phyloP scores from a whole-genome alignment of 2,888 invertebrate genomes.

The Nemotelus nigrinus region DNA sequence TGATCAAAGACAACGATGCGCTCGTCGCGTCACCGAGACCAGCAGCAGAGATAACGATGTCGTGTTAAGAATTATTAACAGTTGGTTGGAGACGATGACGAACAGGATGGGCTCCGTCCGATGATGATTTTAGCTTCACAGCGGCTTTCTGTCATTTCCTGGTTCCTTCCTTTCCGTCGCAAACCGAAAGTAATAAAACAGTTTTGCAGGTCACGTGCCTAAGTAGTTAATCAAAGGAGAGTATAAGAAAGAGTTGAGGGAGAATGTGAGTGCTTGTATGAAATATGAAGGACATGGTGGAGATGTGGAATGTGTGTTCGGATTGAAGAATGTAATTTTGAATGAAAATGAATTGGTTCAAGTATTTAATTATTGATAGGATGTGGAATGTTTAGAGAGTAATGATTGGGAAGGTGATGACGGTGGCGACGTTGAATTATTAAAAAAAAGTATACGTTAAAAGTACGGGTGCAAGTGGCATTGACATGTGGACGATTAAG shows the following conservation, averaged over 20 bases:
- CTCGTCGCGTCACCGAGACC: constrained; percentile 4
- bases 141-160: constrained; percentile 9
- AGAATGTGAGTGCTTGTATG: neutral
- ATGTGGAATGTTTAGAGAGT: too few relatives aligned
- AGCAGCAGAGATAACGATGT: constrained; percentile 24
- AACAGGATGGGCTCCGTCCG: neutral
- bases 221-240: constrained; percentile 39
- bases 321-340: too few relatives aligned
- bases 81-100: constrained; percentile 19
- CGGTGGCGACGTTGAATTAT: too few relatives aligned
- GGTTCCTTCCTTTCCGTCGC: constrained; percentile 12
- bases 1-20: constrained; percentile 25
- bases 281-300: neutral
- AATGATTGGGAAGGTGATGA: too few relatives aligned
- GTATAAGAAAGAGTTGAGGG: constrained; percentile 14
- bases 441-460: too few relatives aligned
- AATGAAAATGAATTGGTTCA: too few relatives aligned
- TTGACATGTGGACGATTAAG: too few relatives aligned
- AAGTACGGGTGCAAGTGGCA: too few relatives aligned
- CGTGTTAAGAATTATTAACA: constrained; percentile 43
- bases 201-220: constrained; percentile 39
- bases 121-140: neutral
- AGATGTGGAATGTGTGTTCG: too few relatives aligned
- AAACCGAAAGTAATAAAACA: constrained; percentile 26
- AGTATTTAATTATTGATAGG: too few relatives aligned